A percentile compares a stretch with the other conserved stretches of the same genome.
These are phyloP conservation scores for Aspidoscelis tigris DNA, from an alignment of 2,113 vertebrate genomes.

Conservation along the genomic window DNA sequence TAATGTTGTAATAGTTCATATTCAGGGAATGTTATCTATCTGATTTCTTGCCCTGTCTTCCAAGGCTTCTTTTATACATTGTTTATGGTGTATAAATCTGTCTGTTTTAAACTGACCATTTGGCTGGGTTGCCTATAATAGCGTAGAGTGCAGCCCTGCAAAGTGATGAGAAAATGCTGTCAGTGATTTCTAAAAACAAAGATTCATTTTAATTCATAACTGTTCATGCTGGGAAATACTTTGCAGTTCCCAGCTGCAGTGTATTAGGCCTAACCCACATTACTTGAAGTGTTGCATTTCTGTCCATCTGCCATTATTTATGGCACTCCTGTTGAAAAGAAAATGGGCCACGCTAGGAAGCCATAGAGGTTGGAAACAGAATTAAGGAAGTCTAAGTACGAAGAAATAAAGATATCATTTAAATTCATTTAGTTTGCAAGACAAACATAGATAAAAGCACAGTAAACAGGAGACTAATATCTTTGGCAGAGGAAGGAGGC, in stretches of 20 bases:
- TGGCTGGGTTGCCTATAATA: background rate
- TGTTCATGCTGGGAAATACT: conserved; percentile 44
- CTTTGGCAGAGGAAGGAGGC: conserved; percentile 44
- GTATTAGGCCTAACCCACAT: conserved; percentile 14
- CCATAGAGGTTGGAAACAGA: conserved; percentile 40
- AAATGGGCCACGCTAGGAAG: conserved; percentile 49
- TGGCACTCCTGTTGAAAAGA: conserved; percentile 40
- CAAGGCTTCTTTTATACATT: conserved; percentile 5
- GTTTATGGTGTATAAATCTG: conserved; percentile 19
- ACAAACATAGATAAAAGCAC: conserved; percentile 62
- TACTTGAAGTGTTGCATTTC: conserved; percentile 50
- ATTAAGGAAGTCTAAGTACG: conserved; percentile 40
- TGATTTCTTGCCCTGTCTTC: conserved; percentile 5
- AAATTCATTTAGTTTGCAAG: conserved; percentile 58
- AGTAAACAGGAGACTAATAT: conserved; percentile 42
- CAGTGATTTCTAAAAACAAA: conserved; percentile 32
- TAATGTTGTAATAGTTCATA: conserved; percentile 19
- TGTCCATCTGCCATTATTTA: conserved; percentile 46
- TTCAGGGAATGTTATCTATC: background rate
- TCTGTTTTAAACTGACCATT: conserved; percentile 26
- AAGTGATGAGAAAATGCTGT: conserved; percentile 7
- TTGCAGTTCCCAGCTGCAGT: conserved; percentile 5
- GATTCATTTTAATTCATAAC: conserved; percentile 13
- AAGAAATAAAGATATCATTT: conserved; percentile 58
- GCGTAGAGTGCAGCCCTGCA: background rate